Evolutionary conservation across 2,797 vertebrate species (phyloP), one percentile per base, ranked within the genome.

Genomic region (Pangasius larnaudii): DNA sequence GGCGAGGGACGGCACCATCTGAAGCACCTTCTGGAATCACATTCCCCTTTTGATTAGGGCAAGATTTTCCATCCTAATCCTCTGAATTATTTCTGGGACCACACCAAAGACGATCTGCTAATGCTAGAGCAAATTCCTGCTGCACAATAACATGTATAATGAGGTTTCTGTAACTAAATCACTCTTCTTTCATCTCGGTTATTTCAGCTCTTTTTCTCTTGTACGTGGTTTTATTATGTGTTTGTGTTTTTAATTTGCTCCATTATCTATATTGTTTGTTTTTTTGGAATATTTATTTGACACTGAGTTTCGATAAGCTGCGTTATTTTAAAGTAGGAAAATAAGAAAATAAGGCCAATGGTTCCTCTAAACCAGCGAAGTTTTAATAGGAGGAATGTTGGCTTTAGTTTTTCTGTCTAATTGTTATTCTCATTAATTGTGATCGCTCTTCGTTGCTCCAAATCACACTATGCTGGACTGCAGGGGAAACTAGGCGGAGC

Each of bases 1-100:
- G 0, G 74, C 90, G 0, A 92, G 90, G 53, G 95, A 95, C 4
- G 91, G 92, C 19, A 94, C 94, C 89, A 87, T 93, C 82, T 95
- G 90, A 77, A 58, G 13, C 39, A 53, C 39, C 5, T 79, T 46
- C 42, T 58, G 53, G 78, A 27, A 82, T n/a, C 22, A 10, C 5
- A 14, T 72, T 16, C 19, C 46, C 27, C 10, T 2, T 78, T 33
- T 33, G 71, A 46, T n/a, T 27, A 51, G 74, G 10, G 46, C 11
- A 3, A 51, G 24, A 16, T 39, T 71, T 88, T 86, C 65, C 53
- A 8, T 78, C 36, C 65, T 49, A 9, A 46, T 84, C 39, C 49
- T 85, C 39, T 72, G 16, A 19, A 71, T 24, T 36, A 33, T 82
- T 75, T 82, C 33, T 46, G 83, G 59, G 42, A 75, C 46, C 87